A percentile compares a stretch with the other conserved stretches of the same genome.
phyloP scores from a whole-genome alignment of 2,113 vertebrate species.

The Peromyscus leucopus region DNA sequence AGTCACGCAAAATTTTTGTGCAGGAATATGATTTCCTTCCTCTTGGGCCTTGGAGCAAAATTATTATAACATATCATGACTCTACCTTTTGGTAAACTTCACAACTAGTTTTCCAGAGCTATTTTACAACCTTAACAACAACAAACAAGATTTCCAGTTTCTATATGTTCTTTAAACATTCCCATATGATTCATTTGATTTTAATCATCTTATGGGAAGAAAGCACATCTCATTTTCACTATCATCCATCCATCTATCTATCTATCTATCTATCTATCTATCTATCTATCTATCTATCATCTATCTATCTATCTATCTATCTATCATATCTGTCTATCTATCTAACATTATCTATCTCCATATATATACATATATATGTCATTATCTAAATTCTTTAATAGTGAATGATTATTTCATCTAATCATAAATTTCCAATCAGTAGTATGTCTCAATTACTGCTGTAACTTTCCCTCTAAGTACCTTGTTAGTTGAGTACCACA shows the following conservation, averaged over 20 bases:
- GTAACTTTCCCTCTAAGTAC: not conserved
- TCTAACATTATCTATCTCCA: not conserved
- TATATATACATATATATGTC: not conserved
- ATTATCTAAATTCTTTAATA: not conserved
- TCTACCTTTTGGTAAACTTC: not conserved
- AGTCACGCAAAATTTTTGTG: not conserved
- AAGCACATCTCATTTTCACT: not conserved
- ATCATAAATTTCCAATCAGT: not conserved
- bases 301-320: too few species aligned
- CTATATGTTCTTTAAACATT: not conserved
- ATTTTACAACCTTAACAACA: not conserved
- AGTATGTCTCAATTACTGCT: not conserved
- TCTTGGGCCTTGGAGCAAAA: not conserved
- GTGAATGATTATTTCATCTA: not conserved
- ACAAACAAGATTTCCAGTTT: not conserved
- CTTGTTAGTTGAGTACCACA: not conserved
- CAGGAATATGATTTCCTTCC: conserved; percentile 9
- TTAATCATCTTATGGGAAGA: not conserved
- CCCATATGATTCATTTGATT: not conserved
- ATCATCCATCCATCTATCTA: not conserved
- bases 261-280: not conserved
- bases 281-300: not conserved
- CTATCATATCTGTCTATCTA: too few species aligned
- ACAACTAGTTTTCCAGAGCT: not conserved
- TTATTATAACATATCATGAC: not conserved